Base-by-base conservation (phyloP, 2,888 invertebrate species). In the Marronus borbonicus region DNA sequence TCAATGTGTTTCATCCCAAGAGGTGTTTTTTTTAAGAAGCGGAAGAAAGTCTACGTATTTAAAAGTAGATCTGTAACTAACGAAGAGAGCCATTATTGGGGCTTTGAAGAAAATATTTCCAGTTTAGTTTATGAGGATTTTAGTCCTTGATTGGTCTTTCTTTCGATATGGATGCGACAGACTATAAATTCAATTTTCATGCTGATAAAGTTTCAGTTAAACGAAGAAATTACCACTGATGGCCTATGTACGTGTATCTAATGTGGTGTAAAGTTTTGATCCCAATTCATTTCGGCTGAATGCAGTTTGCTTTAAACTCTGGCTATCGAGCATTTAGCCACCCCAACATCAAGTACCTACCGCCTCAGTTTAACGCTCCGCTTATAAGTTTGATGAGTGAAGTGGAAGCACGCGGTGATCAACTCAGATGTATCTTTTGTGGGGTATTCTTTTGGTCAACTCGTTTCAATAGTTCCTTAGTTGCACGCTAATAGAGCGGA, bases 341-440 rank as follows among this genome's bases (percentile, higher is more conserved):
- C 20, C 17, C 10, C 55, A 55, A 17, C 70, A 39, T 52, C 58
- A 55, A 70, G 36, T 70, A 39, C 10, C n/a, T 7, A 28, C 50
- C 52, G 36, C 55, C 39, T 70, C 36, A 55, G 36, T 36, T 70
- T 70, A 70, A 55, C 55, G 7, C 58, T 39, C 20, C 17, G 31
- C 70, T 58, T 20, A 55, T 70, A 55, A 58, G n/a, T 58, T 14
- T 28, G 36, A 36, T 10, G 70, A 70, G 36, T 70, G 70, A 58
- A 70, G 70, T 58, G 70, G 70, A 70, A 70, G 55, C 39, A 55
- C 31, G 52, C 31, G 31, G 69, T 55, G 36, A 36, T 20, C 55
- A 58, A 31, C 20, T 58, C 17, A 58, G 44, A 44, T 44, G 44
- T 44, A 44, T 8, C 44, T 44, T 44, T 44, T 44, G 44, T 8